phyloP scores from a whole-genome alignment of 1,140 invertebrate genomes.

The Anoplolepis gracilipes region DNA sequence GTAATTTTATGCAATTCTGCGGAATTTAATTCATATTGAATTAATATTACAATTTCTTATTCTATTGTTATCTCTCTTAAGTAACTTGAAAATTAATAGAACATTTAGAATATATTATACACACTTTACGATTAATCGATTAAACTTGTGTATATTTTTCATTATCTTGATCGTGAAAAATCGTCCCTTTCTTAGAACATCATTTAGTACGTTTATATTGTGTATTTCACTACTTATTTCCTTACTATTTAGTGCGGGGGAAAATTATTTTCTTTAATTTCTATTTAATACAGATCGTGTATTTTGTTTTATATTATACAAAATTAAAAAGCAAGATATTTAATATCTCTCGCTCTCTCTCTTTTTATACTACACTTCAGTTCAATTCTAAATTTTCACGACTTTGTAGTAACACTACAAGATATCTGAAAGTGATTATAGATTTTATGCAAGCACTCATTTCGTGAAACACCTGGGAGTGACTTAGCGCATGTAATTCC shows the following conservation, averaged over 20 bases:
- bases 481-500: constrained; percentile 50
- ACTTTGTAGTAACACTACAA: not conserved
- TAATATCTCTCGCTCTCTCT: no score
- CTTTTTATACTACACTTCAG: not conserved
- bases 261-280: not conserved
- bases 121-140: not conserved
- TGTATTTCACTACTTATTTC: not conserved
- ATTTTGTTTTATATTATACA: not conserved
- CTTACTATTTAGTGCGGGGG: not conserved
- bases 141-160: not conserved
- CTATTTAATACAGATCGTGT: not conserved
- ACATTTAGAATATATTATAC: not conserved
- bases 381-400: constrained; percentile 35
- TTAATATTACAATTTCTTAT: not conserved
- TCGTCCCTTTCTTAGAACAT: not conserved
- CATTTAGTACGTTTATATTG: not conserved
- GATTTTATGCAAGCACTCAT: constrained; percentile 32
- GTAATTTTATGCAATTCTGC: constrained; percentile 9
- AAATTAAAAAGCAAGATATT: not conserved
- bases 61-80: not conserved
- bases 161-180: not conserved
- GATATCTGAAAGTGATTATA: constrained; percentile 32
- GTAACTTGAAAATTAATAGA: constrained; percentile 1
- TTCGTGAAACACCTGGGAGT: constrained; percentile 53
- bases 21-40: not conserved